Percentiles rank a stretch among this genome's conserved stretches.
These are phyloP conservation scores for Epinephelus awoara DNA, from an alignment of 2,797 vertebrate species.

Conservation along the genomic window DNA sequence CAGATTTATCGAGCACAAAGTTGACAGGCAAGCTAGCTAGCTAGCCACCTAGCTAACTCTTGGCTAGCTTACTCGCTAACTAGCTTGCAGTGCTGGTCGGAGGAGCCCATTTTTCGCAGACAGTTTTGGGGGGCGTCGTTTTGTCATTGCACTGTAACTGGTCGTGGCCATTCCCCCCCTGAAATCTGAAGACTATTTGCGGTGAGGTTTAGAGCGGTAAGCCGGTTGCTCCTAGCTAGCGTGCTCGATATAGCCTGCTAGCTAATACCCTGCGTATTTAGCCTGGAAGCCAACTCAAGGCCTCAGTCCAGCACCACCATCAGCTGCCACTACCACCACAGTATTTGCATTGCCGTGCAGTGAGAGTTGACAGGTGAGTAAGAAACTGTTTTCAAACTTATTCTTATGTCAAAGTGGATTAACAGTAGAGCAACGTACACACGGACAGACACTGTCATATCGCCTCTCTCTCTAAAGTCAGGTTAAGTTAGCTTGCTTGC, in stretches of 20 bases:
- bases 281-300: constrained; percentile 77
- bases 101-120: constrained; percentile 29
- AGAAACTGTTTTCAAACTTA: constrained; percentile 10
- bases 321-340: constrained; percentile 47
- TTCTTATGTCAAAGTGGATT: background rate
- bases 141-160: constrained; percentile 1
- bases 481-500: constrained; percentile 34
- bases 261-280: constrained; percentile 80
- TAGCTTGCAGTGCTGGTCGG: constrained; percentile 67
- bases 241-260: constrained; percentile 71
- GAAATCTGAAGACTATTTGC: constrained; percentile 19
- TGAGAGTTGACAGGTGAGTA: constrained; percentile 84
- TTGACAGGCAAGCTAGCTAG: constrained; percentile 75
- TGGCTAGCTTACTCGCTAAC: constrained; percentile 65
- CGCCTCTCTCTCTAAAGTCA: background rate
- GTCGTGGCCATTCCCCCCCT: constrained; percentile 1
- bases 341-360: constrained; percentile 70
- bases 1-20: constrained; percentile 76
- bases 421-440: background rate
- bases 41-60: constrained; percentile 70
- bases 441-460: background rate
- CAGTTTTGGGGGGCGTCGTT: constrained; percentile 42
- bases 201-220: constrained; percentile 27
- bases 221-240: constrained; percentile 57
- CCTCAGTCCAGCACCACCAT: constrained; percentile 68